phyloP scores from a whole-genome alignment of 2,113 vertebrate genomes.

The Triplophysa tibetana region DNA sequence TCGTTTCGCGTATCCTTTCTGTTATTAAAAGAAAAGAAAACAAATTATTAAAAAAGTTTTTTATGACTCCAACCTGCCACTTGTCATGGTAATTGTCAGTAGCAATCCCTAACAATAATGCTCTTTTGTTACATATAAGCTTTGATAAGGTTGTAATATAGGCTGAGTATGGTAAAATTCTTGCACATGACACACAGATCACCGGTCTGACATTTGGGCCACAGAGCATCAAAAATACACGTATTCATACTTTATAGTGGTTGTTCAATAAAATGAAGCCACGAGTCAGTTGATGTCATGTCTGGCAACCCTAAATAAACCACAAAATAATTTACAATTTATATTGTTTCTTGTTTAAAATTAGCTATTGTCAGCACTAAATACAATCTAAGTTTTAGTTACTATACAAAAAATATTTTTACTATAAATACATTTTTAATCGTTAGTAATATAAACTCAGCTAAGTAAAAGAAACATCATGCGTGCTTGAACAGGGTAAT shows the following conservation, averaged over 20 bases:
- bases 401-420: too few relatives aligned
- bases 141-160: neutral
- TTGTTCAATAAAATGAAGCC: too few relatives aligned
- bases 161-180: too few relatives aligned
- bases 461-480: neutral
- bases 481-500: slow-evolving; percentile 1
- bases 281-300: too few relatives aligned
- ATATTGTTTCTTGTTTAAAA: too few relatives aligned
- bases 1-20: slow-evolving; percentile 74
- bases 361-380: too few relatives aligned
- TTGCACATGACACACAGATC: neutral
- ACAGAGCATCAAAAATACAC: neutral
- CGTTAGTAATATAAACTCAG: neutral
- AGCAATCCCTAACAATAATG: neutral
- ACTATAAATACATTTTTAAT: too few relatives aligned
- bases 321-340: too few relatives aligned
- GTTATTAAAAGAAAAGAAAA: slow-evolving; percentile 49
- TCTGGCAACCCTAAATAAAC: too few relatives aligned
- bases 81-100: neutral
- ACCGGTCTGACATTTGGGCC: neutral
- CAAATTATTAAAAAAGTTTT: neutral
- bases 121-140: neutral
- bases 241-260: neutral
- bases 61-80: neutral
- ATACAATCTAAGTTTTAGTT: too few relatives aligned